Percentiles rank a stretch among this genome's conserved stretches.
Conservation (phyloP, 2,113 vertebrate genomes). For the Gadus macrocephalus region DNA sequence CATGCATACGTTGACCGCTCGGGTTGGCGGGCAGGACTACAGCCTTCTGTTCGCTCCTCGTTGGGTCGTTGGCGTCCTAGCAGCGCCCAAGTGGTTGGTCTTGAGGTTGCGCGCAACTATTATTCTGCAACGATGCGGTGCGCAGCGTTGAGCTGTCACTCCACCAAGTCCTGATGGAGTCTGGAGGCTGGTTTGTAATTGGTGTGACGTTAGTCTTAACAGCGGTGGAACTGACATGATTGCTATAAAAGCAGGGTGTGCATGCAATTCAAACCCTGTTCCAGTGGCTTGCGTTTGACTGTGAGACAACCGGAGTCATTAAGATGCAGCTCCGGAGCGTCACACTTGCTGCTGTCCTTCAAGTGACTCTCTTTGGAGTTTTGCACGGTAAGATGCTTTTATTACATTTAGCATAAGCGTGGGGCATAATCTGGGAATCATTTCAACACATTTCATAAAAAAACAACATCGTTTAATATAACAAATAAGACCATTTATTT, state of each 20-base stretch:
- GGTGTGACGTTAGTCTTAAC: conserved; percentile 65
- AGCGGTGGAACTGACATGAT: conserved; percentile 43
- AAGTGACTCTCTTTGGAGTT: conserved; percentile 24
- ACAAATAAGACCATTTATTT: too few species aligned
- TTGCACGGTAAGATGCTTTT: conserved; percentile 49
- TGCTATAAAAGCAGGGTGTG: conserved; percentile 66
- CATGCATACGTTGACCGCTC: too few species aligned
- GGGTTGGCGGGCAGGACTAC: too few species aligned
- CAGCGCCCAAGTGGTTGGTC: neutral
- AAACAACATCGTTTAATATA: neutral
- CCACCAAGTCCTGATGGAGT: conserved; percentile 34
- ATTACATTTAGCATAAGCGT: neutral
- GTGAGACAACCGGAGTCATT: conserved; percentile 15
- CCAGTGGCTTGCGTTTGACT: conserved; percentile 16
- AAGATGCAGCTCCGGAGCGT: conserved; percentile 43
- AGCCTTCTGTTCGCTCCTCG: neutral
- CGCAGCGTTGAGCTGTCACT: conserved; percentile 35
- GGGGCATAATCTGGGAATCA: too few species aligned
- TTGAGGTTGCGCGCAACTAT: conserved; percentile 27
- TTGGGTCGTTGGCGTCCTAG: neutral
- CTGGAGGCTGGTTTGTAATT: conserved; percentile 50
- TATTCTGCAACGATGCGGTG: conserved; percentile 31
- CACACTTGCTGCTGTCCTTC: conserved; percentile 26
- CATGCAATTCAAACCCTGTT: conserved; percentile 17
- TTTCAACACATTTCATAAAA: too few species aligned